Evolutionary conservation across 2,797 vertebrate genomes (phyloP).

Genomic region (Uromys caudimaculatus): DNA sequence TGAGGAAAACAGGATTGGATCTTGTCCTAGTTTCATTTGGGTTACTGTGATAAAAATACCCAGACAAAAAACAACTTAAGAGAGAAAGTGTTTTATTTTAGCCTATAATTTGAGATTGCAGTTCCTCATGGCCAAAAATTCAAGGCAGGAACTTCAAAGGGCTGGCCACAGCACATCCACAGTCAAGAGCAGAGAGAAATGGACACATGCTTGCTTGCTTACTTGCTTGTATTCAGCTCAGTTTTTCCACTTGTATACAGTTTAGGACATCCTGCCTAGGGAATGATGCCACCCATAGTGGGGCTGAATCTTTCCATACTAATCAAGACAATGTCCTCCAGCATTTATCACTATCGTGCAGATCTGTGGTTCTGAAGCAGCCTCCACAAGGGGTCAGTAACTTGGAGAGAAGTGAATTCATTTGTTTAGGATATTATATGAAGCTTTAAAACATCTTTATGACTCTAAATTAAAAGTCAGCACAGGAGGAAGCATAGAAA

Average conservation of each 20-base stretch:
- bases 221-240: background rate
- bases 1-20: background rate
- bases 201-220: no score
- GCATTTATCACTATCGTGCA: background rate
- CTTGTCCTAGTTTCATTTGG: background rate
- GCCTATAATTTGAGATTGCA: background rate
- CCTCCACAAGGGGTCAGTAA: background rate
- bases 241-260: background rate
- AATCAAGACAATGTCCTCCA: background rate
- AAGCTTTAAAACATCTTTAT: background rate
- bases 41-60: background rate
- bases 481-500: background rate
- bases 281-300: background rate
- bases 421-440: background rate
- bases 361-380: background rate
- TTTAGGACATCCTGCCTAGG: background rate
- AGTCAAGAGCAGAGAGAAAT: background rate
- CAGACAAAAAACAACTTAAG: background rate
- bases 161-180: no score
- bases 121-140: background rate
- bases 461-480: background rate
- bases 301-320: background rate
- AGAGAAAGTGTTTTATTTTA: background rate
- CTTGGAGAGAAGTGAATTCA: constrained; percentile 23
- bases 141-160: background rate